Base-by-base conservation (phyloP, 2,797 vertebrate genomes). In the Glossophaga mutica region DNA sequence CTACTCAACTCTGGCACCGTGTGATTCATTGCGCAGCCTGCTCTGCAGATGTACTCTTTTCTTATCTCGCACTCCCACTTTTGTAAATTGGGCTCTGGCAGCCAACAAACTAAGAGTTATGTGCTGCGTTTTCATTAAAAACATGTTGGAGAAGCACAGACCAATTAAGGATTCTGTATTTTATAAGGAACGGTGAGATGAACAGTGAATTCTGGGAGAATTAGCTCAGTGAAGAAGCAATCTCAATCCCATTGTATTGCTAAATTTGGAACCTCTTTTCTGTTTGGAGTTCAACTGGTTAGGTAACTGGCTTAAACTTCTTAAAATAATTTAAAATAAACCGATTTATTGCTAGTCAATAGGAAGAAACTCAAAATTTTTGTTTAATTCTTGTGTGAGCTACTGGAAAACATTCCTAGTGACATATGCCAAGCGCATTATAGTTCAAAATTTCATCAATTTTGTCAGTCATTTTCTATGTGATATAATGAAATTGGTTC, bases 51-150 rank as follows among this genome's bases (percentile, higher is more conserved):
- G 98, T 98, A 99, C 99, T 99, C 99, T 99, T 99, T 99, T 99
- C 99, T 99, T 99, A 99, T 99, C 99, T 99, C 98, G 98, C 99
- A 99, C 99, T 99, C 99, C 99, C 99, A 99, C 99, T 99, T 99
- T 99, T 99, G 99, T 99, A 99, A 99, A 99, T 99, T 99, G 99
- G 99, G 99, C 99, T 99, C 99, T 99, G 99, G 99, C 99, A 99
- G 99, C 99, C 99, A 99, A 99, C 99, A 99, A 99, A 99, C 99
- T 99, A 99, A 99, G 99, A 99, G 99, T 99, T 99, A 99, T 99
- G 99, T 99, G 99, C 99, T 98, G 99, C 98, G 98, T 99, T 99
- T 99, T 99, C 99, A 99, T 99, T 99, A 99, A 99, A 99, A 99
- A 99, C 99, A 99, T 99, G 99, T 99, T 99, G 99, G 99, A 99